Base-by-base conservation (phyloP, 23 tunicate genomes). In the Styela plicata region DNA sequence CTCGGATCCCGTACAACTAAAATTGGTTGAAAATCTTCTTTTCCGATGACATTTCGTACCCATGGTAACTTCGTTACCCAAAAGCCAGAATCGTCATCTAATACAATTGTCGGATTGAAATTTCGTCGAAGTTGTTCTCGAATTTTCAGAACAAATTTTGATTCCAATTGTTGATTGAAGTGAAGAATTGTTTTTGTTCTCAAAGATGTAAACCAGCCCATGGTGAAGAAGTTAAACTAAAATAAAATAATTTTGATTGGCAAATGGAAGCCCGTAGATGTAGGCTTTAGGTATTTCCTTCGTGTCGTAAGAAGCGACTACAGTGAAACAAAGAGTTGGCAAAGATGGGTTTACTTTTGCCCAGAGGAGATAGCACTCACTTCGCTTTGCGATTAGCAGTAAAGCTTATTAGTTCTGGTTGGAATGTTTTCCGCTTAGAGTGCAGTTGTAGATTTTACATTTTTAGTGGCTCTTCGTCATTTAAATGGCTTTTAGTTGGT, bases 41-140 rank as follows among this genome's bases (percentile, higher is more conserved):
- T 24, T 52, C 83, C 89, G 57, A 86, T 66, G 22, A 73, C 77
- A 31, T 80, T 23, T 23, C 33, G 33, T 0, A 92, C 33, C 97
- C 97, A 92, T 17, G 84, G 66, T 20, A 90, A 36, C 83, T 92
- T 92, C 26, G 97, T 63, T 29, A 83, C 87, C 97, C 97, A 92
- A 80, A 87, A 92, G 1, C 97, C 97, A 36, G 88, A 78, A 29
- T 52, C 21, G 1, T 85, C 65, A 28, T 74, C 68, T 5, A 92
- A 23, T n/a, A 44, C 97, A 37, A 92, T 44, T n/a, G 80, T 37
- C 3, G 73, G 28, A 16, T 80, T 74, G 68, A 57, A 63, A 24
- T 74, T 36, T 1, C 44, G 63, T 16, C 89, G 70, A 24, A 83
- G 76, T 21, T 77, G 44, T n/a, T 71, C 36, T 34, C 83, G 75